A percentile compares a stretch with the other conserved stretches of the same genome.
Conservation (phyloP, 2,113 vertebrate genomes). For the Podarcis raffonei region DNA sequence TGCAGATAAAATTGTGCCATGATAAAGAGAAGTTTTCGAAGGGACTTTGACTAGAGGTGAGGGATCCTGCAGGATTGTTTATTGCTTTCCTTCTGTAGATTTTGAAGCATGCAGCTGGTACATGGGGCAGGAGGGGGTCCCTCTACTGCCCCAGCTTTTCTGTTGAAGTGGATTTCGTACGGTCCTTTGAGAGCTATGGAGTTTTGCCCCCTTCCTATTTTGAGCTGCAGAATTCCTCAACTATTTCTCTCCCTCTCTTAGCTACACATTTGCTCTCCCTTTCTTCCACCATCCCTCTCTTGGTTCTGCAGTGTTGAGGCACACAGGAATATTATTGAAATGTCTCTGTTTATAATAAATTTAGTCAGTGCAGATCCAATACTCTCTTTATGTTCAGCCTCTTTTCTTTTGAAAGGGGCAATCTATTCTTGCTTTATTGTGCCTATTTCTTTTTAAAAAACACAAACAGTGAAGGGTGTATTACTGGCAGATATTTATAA, state of each 20-base stretch:
- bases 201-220: neutral
- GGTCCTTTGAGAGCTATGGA: neutral
- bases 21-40: neutral
- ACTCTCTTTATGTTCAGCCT: neutral
- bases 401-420: constrained; percentile 9
- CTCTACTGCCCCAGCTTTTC: neutral
- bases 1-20: neutral
- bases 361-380: neutral
- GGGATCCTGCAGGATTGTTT: neutral
- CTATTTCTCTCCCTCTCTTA: too few relatives aligned
- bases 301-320: neutral
- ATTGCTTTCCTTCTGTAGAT: neutral
- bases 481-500: neutral
- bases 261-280: neutral
- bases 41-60: neutral
- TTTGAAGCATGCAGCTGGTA: neutral
- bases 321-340: constrained; percentile 1
- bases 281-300: neutral
- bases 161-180: neutral
- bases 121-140: neutral
- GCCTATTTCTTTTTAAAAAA: neutral
- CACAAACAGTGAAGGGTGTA: neutral
- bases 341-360: neutral
- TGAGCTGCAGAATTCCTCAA: neutral
- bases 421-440: neutral